These are phyloP conservation scores for Archips crataeganus DNA, from an alignment of 2,888 invertebrate genomes.

Conservation along the genomic window DNA sequence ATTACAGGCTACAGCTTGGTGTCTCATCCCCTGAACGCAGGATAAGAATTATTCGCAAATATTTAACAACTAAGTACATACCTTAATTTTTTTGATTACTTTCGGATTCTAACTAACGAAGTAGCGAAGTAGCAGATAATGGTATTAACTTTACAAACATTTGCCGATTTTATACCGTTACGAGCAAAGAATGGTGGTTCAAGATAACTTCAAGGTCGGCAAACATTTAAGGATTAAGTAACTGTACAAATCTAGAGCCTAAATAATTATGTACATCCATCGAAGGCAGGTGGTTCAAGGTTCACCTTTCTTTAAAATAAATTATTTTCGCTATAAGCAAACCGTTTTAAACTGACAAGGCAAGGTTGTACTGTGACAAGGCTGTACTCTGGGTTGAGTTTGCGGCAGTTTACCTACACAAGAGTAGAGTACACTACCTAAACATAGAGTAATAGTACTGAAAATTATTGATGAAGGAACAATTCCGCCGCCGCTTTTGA, in stretches of 20 bases:
- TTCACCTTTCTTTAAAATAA: background rate
- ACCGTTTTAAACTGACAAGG: no score
- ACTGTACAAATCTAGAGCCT: background rate
- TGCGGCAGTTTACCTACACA: no score
- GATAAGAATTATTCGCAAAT: background rate
- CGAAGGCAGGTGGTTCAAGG: background rate
- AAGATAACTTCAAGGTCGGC: conserved; percentile 22
- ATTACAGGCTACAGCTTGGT: no score
- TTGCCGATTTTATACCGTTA: conserved; percentile 11
- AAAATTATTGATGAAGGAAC: no score
- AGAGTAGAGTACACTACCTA: no score
- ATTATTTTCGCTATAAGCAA: background rate
- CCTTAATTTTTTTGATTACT: background rate
- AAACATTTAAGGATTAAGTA: conserved; percentile 20
- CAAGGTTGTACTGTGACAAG: no score
- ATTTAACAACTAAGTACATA: background rate
- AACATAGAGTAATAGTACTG: no score
- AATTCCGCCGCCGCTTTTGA: no score
- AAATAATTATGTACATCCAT: background rate
- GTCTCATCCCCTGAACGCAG: background rate
- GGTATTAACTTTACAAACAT: conserved; percentile 22
- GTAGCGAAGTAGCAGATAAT: conserved; percentile 16
- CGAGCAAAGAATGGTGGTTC: conserved; percentile 12
- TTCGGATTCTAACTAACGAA: background rate
- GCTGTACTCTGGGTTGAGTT: no score